Evolutionary conservation across 2,113 vertebrate species (phyloP), one percentile per base, ranked within the genome.

Genomic region (Limnothrissa miodon): DNA sequence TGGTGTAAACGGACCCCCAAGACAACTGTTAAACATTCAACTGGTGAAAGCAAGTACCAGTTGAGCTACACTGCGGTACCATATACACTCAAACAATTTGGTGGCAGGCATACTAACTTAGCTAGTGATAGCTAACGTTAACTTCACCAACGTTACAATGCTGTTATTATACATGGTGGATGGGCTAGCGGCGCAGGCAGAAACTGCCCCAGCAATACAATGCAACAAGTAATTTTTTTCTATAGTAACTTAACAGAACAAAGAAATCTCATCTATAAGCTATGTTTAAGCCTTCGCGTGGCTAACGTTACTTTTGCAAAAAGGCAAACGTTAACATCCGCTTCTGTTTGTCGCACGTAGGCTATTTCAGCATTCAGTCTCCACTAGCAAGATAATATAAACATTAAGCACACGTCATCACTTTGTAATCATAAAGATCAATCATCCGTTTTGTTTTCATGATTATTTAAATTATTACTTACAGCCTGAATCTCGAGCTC

Each of bases 401-500:
- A 42, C 42, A 42, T 42, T 42, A 42, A 6, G 2, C 42, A 42
- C 6, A 42, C 42, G 42, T 6, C 42, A 42, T 42, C 42, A 42
- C 42, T 4, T 4, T 42, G 42, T 42, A 42, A 42, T 42, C 42
- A 56, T 5, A 19, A 56, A 56, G 51, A 1, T 56, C 6, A 23
- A 23, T 0, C 19, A 56, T 56, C 21, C 0, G 48, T 51, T 19
- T 51, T 2, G 23, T 53, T 23, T 53, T 21, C 17, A 53, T 17
- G 19, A 21, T 53, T 23, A 42, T 4, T 23, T 21, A 23, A 56
- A 15, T 48, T 48, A 15, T 36, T 36, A 94, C 94, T 94, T 91
- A 95, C 94, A 80, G 84, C 85, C 2, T 92, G 85, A 23, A 95
- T 85, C 78, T 91, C 87, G 84, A 95, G 25, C 23, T 88, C 53